A percentile compares a stretch with the other conserved stretches of the same genome.
Evolutionary conservation across 1,140 invertebrate genomes (phyloP).

Genomic region (Yoshiicerus persimilis): DNA sequence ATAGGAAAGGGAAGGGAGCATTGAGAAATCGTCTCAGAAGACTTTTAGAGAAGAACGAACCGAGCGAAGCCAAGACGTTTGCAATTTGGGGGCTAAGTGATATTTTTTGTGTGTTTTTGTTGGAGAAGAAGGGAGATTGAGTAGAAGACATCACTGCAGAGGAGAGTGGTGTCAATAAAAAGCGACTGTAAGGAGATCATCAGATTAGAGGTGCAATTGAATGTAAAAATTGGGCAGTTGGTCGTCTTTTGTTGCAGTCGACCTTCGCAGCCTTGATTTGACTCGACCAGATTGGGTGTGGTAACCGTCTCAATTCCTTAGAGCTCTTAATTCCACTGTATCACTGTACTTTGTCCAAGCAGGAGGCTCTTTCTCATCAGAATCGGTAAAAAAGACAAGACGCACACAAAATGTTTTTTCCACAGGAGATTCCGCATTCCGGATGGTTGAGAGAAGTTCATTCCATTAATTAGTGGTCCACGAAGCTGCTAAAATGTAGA

Average conservation of each 20-base stretch:
- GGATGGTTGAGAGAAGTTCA: neutral
- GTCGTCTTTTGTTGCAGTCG: neutral
- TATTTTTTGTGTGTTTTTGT: neutral
- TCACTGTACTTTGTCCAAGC: too few species aligned
- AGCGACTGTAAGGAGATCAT: neutral
- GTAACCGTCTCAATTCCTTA: neutral
- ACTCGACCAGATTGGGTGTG: slow-evolving; percentile 1
- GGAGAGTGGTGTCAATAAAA: neutral
- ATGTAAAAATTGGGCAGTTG: neutral
- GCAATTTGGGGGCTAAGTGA: neutral
- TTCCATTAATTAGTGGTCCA: neutral
- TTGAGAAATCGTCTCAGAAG: too few species aligned
- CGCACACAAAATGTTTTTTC: neutral
- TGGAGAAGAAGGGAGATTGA: neutral
- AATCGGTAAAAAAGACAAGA: neutral
- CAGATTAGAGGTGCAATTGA: neutral
- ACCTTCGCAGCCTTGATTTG: slow-evolving; percentile 20
- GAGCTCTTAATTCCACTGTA: neutral
- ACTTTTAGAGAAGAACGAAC: too few species aligned
- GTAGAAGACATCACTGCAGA: neutral
- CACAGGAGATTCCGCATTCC: neutral
- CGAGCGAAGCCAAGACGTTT: too few species aligned
- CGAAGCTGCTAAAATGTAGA: neutral
- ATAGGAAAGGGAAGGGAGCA: too few species aligned
- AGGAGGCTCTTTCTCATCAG: neutral